Evolutionary conservation across 2,113 vertebrate genomes (phyloP).

Genomic region (Apus apus): DNA sequence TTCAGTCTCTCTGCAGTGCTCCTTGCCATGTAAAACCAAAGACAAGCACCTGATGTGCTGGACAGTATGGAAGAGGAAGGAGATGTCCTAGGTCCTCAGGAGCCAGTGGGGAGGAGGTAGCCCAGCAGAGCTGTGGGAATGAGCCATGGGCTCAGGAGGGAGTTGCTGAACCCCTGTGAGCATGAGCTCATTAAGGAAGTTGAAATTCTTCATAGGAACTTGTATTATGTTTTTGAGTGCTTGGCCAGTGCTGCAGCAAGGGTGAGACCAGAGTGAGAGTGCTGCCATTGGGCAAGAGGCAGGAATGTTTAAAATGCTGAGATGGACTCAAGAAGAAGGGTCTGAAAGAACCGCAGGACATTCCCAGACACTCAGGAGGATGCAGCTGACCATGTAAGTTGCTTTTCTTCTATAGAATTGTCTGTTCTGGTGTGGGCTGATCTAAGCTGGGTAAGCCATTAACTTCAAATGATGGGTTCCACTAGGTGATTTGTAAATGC

Average conservation of each 20-base stretch:
- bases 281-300: rapidly evolving
- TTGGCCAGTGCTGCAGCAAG: not conserved
- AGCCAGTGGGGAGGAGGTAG: rapidly evolving
- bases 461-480: not conserved
- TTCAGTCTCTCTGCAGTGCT: not conserved
- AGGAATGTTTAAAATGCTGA: not conserved
- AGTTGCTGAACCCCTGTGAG: not conserved
- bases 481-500: not conserved
- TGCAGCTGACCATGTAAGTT: not conserved
- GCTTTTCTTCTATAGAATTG: not conserved
- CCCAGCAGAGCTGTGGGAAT: not conserved
- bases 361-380: not conserved
- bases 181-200: not conserved
- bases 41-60: rapidly evolving
- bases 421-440: not conserved
- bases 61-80: rapidly evolving
- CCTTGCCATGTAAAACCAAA: not conserved
- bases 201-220: not conserved
- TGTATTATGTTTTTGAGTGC: not conserved
- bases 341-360: not conserved
- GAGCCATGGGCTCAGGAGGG: not conserved
- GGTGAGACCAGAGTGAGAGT: not conserved
- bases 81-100: not conserved
- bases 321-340: not conserved
- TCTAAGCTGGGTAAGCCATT: not conserved